These are phyloP conservation scores for Atlantisia rogersi DNA, from an alignment of 2,113 vertebrate genomes.

Conservation along the genomic window DNA sequence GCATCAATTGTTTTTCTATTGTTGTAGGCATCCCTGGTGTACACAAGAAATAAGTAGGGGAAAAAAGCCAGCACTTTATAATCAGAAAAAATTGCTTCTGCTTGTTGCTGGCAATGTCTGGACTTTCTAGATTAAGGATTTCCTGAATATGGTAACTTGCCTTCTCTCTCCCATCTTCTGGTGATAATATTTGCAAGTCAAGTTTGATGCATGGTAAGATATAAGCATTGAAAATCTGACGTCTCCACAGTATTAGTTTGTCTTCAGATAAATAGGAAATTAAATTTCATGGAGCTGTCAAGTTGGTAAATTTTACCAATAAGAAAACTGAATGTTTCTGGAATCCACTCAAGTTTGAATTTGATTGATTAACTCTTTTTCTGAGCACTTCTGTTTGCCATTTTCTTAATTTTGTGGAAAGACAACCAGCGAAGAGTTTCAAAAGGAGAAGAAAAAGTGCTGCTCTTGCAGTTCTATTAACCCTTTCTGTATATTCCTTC, in stretches of 20 bases:
- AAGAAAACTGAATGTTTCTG: not conserved
- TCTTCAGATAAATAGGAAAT: constrained; percentile 20
- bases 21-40: not conserved
- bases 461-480: not conserved
- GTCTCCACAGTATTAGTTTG: not conserved
- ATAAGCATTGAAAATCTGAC: not conserved
- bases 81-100: not conserved
- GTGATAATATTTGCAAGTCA: not conserved
- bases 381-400: not conserved
- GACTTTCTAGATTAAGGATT: not conserved
- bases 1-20: not conserved
- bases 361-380: not conserved
- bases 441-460: not conserved
- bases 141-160: not conserved
- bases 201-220: not conserved
- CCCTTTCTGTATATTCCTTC: not conserved
- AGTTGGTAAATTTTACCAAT: not conserved
- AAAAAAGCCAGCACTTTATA: not conserved
- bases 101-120: not conserved
- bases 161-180: not conserved
- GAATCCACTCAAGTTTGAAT: not conserved
- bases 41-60: not conserved
- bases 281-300: not conserved
- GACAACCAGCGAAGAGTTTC: not conserved
- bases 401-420: not conserved